phyloP scores from a whole-genome alignment of 2,113 vertebrate species.

The Rhinoptilus africanus region DNA sequence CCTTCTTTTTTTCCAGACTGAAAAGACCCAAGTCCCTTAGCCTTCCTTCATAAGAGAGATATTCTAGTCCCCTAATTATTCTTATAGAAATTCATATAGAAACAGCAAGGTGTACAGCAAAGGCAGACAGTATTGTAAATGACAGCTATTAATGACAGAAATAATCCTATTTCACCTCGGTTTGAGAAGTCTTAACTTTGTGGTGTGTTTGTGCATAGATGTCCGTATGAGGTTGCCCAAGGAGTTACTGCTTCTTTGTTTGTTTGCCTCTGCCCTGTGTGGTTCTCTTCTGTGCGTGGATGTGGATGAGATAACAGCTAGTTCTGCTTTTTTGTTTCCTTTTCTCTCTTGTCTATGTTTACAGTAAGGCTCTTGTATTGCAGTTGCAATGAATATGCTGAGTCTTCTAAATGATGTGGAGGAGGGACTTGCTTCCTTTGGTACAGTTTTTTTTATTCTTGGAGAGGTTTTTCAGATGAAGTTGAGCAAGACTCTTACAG shows the following conservation, averaged over 20 bases:
- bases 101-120: background rate
- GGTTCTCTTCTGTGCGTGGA: background rate
- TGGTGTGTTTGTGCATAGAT: background rate
- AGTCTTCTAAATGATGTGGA: background rate
- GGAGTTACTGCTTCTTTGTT: background rate
- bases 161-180: background rate
- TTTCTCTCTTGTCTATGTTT: slow-evolving; percentile 8
- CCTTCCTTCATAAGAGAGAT: too few relatives aligned
- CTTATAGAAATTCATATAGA: background rate
- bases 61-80: background rate
- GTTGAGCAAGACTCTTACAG: background rate
- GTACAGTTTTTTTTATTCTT: background rate
- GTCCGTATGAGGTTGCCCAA: background rate
- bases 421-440: background rate
- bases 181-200: background rate
- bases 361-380: background rate
- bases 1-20: too few relatives aligned
- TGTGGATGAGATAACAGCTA: background rate
- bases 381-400: background rate
- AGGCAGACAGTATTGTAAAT: background rate
- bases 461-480: background rate
- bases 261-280: background rate
- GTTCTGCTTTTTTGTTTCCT: slow-evolving; percentile 49
- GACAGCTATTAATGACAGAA: background rate
- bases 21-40: too few relatives aligned